Base-by-base conservation (phyloP, 1,140 invertebrate species). In the Pararge aegeria region DNA sequence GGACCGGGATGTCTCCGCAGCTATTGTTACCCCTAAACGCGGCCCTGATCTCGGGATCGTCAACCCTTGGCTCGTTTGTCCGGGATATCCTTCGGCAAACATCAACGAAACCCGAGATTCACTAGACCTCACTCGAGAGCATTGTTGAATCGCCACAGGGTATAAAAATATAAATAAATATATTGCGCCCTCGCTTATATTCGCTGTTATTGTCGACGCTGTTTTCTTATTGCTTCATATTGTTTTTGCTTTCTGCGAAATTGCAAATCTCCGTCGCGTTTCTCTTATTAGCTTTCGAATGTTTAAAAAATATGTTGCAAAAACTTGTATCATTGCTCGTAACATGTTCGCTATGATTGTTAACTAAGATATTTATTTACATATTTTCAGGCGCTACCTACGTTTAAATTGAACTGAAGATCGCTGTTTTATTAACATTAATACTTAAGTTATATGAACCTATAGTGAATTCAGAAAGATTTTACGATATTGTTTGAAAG, bases 71-170 rank as follows among this genome's bases (percentile, higher is more conserved):
- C 74, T 85, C 82, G 82, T 87, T 88, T 86, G 83, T 87, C 79
- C 75, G 75, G 78, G 73, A 80, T 85, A 82, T 86, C 83, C 85
- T 78, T 78, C 75, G 72, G 77, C 79, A 88, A 88, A 85, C 82
- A 84, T 79, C 78, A 75, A 68, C 77, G 70, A 75, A 84, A 83
- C 75, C 83, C 83, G 77, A 81, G 79, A 83, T 85, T 83, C 79
- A 83, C 82, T 81, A 81, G 80, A 82, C 80, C 83, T 83, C 78
- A 76, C 75, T 79, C 75, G 70, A 81, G 80, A 75, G 78, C 80
- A 81, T 80, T 79, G 77, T 78, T 61, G 75, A 83, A 64, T 67
- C 72, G 70, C 70, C 65, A 48, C 61, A 68, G 67, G 68, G 64
- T 75, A 75, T 68, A 68, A 78, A 81, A 80, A 81, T 78, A 79